Evolutionary conservation across 2,113 vertebrate species (phyloP), one percentile per base, ranked within the genome.

Genomic region (Urocitellus parryii): DNA sequence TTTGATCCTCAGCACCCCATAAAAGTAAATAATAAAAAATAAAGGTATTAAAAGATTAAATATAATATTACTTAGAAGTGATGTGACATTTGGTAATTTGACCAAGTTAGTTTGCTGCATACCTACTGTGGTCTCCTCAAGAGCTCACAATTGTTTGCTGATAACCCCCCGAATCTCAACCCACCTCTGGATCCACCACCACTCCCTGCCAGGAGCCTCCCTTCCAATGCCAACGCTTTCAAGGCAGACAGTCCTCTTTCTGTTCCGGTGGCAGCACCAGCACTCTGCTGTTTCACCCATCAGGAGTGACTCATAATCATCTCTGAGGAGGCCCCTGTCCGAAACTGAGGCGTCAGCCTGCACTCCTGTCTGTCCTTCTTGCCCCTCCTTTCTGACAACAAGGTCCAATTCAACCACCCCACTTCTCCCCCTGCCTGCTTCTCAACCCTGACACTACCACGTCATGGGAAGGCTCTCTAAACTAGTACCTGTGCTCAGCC

Each of bases 221-320:
- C 73, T 8, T 29, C n/a, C 25, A 29, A 24, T 2, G 16, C 24
- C 39, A 67, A 37, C 67, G 5, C 0, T 0, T 29, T 56, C 53
- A 39, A 37, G 61, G 53, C 10, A 12, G 9, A 39, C 1, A 11
- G 37, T 27, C 53, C 56, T 6, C 20, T 76, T 77, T 45, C 39
- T 74, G 61, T 12, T 27, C 27, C 37, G 4, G 53, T 12, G 29
- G 78, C 1, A 20, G 63, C 27, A 20, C 53, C 48, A 45, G 65
- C 45, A 84, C 16, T 51, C 24, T 5, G 61, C 34, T 34, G 25
- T 8, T 39, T 25, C 72, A 34, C 16, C 11, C 53, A 0, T 10
- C 34, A 63, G 48, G 85, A 95, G 39, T 32, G 85, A 74, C 58
- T 77, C 77, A 13, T 48, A 58, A 90, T 74, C 94, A 85, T 92